These are phyloP conservation scores for Oncorhynchus mykiss DNA, from an alignment of 2,113 vertebrate genomes.

Conservation along the genomic window DNA sequence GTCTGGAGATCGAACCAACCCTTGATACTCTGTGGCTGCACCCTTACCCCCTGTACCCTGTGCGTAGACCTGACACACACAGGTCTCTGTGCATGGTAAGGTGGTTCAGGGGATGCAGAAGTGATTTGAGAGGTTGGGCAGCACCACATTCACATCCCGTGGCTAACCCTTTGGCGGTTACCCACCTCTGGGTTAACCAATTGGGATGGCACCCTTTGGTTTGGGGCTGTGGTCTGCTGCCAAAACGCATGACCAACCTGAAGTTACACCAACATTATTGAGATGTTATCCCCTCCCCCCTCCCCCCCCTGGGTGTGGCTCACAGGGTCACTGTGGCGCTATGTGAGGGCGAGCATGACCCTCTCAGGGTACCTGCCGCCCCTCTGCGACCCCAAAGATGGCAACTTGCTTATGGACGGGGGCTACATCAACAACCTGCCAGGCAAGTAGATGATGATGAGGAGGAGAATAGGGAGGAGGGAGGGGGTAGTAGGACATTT, in stretches of 20 bases:
- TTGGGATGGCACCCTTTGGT: neutral
- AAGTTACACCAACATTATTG: constrained; percentile 61
- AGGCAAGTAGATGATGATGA: constrained; percentile 83
- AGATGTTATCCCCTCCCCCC: constrained; percentile 61
- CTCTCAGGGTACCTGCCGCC: constrained; percentile 97
- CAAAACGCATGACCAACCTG: constrained; percentile 13
- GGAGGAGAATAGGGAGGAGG: constrained; percentile 28
- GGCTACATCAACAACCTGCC: constrained; percentile 99
- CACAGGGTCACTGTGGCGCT: constrained; percentile 96
- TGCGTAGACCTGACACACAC: constrained; percentile 4
- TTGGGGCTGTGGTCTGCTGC: constrained; percentile 16
- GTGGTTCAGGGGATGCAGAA: neutral
- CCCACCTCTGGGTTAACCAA: neutral
- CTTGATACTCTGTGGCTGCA: constrained; percentile 54
- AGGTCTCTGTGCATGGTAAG: constrained; percentile 5
- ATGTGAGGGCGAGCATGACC: constrained; percentile 98
- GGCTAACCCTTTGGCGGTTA: neutral
- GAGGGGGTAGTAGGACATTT: constrained; percentile 41
- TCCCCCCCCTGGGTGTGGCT: constrained; percentile 67
- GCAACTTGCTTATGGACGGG: constrained; percentile 97
- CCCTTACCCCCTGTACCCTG: constrained; percentile 56
- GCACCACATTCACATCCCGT: neutral
- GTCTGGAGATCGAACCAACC: constrained; percentile 57
- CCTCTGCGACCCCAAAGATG: constrained; percentile 97
- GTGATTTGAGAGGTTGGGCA: neutral